phyloP scores from a whole-genome alignment of 2,113 vertebrate species.

The Crotalus horridus region DNA sequence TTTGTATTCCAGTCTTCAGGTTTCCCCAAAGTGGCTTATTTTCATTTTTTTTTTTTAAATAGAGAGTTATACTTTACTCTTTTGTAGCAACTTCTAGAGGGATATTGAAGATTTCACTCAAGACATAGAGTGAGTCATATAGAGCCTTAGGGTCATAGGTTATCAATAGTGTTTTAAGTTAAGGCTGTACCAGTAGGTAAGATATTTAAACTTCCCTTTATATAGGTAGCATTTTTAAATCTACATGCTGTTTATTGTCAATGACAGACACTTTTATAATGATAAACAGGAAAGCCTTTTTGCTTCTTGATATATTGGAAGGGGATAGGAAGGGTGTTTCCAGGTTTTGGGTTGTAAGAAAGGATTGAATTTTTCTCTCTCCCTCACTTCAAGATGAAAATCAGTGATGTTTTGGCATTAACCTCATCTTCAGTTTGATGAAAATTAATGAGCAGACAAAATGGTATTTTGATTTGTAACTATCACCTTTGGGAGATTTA shows the following conservation, averaged over 20 bases:
- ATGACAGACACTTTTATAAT: background rate
- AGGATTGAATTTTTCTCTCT: background rate
- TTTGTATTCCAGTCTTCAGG: background rate
- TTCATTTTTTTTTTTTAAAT: background rate
- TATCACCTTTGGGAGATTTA: conserved; percentile 2
- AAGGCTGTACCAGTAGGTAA: background rate
- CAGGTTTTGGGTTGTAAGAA: background rate
- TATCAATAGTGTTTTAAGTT: background rate
- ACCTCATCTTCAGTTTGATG: background rate
- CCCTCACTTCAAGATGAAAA: background rate
- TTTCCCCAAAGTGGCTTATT: background rate
- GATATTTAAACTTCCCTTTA: background rate
- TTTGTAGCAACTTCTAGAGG: background rate
- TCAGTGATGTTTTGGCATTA: background rate
- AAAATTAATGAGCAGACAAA: conserved; percentile 14
- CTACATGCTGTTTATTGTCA: background rate
- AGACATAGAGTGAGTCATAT: background rate
- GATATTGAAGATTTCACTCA: background rate
- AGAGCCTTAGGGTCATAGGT: background rate
- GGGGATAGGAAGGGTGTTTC: background rate
- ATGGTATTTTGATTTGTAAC: background rate
- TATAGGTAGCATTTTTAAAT: background rate
- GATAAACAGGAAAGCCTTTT: background rate
- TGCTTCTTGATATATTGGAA: background rate
- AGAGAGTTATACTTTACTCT: background rate